Conservation (phyloP, 2,888 invertebrate species). For the Philhelius pedissequus region DNA sequence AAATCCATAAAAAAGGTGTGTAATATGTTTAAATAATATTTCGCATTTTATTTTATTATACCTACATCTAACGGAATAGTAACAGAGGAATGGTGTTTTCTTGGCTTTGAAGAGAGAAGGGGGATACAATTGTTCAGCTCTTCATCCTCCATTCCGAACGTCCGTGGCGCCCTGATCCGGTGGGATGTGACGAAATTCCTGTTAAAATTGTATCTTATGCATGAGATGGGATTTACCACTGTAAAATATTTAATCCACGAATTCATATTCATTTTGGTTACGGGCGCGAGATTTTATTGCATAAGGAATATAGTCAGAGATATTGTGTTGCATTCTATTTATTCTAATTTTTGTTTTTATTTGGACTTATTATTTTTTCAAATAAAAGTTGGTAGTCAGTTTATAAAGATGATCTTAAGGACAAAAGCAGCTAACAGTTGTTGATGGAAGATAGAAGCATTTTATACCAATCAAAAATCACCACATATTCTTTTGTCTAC, state of each 20-base stretch:
- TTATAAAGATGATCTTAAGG: no score
- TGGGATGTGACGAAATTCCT: slow-evolving; percentile 37
- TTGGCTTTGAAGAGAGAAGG: not conserved
- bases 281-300: slow-evolving; percentile 8
- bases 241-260: slow-evolving; percentile 62
- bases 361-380: no score
- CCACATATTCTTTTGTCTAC: no score
- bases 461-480: no score
- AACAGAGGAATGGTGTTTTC: not conserved
- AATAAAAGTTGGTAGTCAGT: no score
- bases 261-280: slow-evolving; percentile 61
- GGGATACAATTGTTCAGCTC: not conserved
- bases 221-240: slow-evolving; percentile 64
- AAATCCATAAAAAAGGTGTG: slow-evolving; percentile 65
- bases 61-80: not conserved
- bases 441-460: no score
- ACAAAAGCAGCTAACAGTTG: no score
- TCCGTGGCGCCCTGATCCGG: not conserved
- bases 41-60: slow-evolving; percentile 63
- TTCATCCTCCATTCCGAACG: no score
- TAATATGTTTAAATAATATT: slow-evolving; percentile 63
- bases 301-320: not conserved
- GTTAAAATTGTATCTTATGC: slow-evolving; percentile 65
- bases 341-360: not conserved
- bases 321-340: not conserved